Conservation (phyloP, 2,888 invertebrate genomes). For the Scrobipalpa costella region DNA sequence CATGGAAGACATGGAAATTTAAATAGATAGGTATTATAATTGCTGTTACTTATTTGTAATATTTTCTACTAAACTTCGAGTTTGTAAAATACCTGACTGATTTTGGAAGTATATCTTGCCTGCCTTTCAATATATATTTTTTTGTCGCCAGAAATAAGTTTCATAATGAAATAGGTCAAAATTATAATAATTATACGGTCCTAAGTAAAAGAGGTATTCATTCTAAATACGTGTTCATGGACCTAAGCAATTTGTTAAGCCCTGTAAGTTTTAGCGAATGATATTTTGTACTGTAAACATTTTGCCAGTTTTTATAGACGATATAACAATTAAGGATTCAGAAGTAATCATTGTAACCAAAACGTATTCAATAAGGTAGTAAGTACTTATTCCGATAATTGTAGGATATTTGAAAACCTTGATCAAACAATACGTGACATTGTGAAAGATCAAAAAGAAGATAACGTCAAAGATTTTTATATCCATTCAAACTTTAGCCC, state of each 20-base stretch:
- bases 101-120: not conserved
- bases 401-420: not conserved
- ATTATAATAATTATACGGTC: no score
- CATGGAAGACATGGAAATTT: no score
- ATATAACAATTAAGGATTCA: not conserved
- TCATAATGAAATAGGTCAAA: no score
- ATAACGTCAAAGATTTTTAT: no score
- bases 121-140: not conserved
- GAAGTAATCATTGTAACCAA: conserved; percentile 12
- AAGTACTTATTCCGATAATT: conserved; percentile 5
- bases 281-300: not conserved
- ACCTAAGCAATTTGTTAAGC: no score
- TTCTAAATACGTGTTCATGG: no score
- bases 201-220: no score
- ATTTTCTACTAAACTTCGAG: not conserved
- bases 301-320: not conserved
- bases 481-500: no score
- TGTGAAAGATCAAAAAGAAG: no score
- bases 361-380: not conserved
- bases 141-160: no score
- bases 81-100: not conserved
- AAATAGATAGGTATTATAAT: not conserved
- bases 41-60: conserved; percentile 3
- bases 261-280: not conserved
- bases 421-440: no score